These are phyloP conservation scores for Heterocephalus glaber DNA, from an alignment of 2,113 vertebrate species.

Conservation along the genomic window DNA sequence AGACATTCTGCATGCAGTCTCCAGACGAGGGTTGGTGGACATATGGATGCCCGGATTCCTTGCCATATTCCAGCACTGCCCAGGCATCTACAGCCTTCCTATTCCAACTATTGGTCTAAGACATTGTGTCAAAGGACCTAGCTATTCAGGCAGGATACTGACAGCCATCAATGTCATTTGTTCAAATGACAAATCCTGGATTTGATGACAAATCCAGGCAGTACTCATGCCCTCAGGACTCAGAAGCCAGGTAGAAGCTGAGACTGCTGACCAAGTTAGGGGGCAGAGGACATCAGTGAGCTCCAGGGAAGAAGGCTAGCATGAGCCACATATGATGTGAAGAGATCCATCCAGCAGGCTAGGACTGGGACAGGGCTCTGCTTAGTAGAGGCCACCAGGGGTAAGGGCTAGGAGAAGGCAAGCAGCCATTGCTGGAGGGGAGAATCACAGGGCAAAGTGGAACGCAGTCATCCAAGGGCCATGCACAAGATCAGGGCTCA, in stretches of 20 bases:
- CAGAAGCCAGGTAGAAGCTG: background rate
- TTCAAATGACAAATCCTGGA: background rate
- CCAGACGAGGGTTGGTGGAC: background rate
- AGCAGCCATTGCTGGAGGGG: accelerated
- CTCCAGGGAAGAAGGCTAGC: background rate
- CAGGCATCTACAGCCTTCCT: background rate
- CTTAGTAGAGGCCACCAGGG: background rate
- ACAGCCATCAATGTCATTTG: background rate
- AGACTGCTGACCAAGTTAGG: background rate
- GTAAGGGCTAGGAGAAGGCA: background rate
- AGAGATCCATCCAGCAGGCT: background rate
- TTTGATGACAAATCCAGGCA: background rate
- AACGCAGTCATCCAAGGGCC: background rate
- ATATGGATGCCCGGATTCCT: background rate
- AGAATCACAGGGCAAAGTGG: background rate
- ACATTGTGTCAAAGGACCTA: background rate
- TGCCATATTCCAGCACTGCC: background rate
- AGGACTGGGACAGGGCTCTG: background rate
- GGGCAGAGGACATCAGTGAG: background rate
- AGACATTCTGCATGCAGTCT: background rate
- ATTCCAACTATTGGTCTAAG: background rate
- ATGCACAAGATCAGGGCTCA: background rate
- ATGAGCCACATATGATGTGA: background rate
- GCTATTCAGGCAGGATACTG: background rate
- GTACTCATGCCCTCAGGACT: background rate